A percentile compares a stretch with the other conserved stretches of the same genome.
Evolutionary conservation across 2,113 vertebrate genomes (phyloP).

Genomic region (Harpagus bidentatus): DNA sequence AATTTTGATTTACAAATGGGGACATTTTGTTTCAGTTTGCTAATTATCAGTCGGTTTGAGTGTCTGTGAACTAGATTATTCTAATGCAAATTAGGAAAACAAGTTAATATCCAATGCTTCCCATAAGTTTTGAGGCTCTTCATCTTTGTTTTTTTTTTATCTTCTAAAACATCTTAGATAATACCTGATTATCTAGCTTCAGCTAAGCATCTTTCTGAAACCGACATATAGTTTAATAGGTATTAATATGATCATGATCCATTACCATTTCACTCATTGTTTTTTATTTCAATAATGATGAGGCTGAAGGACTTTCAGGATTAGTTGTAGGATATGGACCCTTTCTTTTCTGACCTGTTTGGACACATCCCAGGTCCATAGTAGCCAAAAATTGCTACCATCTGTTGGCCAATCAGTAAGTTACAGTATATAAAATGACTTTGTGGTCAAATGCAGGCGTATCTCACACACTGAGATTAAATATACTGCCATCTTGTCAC

Average conservation of each 20-base stretch:
- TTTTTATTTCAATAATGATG: background rate
- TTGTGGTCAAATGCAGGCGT: background rate
- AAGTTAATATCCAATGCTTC: background rate
- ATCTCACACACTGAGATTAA: background rate
- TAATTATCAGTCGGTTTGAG: background rate
- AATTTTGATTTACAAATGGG: background rate
- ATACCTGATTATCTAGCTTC: background rate
- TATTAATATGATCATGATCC: background rate
- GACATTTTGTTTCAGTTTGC: constrained; percentile 9
- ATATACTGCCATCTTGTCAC: background rate
- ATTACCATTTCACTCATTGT: background rate
- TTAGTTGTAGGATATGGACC: background rate
- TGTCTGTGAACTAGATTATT: background rate
- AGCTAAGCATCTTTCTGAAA: background rate
- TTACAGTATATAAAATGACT: background rate
- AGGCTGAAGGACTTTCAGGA: background rate
- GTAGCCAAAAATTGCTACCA: background rate
- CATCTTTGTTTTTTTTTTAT: background rate
- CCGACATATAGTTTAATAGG: background rate
- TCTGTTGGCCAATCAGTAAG: background rate
- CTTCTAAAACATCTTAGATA: background rate
- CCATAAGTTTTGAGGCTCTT: background rate
- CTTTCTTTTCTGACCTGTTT: background rate
- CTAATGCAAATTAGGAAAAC: background rate
- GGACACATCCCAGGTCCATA: background rate